Conservation (phyloP, 2,797 vertebrate genomes). For the Ptychobarbus kaznakovi region DNA sequence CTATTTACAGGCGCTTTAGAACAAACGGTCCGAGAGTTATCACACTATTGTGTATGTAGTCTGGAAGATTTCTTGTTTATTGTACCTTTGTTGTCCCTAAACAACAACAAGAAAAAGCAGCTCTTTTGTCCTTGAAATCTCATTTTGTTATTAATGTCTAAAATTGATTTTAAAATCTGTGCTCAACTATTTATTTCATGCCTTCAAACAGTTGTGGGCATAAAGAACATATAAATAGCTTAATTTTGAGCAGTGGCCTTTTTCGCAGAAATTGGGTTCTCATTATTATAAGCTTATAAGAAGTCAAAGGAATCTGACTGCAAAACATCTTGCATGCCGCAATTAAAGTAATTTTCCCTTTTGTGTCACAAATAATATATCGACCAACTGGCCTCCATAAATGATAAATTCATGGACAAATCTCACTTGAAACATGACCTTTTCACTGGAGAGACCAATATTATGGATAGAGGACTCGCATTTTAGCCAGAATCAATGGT, state of each 20-base stretch:
- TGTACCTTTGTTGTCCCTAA: neutral
- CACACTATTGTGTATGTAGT: constrained; percentile 10
- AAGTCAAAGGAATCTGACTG: neutral
- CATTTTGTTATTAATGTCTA: constrained; percentile 18
- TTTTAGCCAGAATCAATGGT: neutral
- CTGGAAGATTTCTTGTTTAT: neutral
- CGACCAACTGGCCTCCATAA: neutral
- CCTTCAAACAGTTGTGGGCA: neutral
- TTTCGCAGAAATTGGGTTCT: constrained; percentile 16
- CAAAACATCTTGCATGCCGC: neutral
- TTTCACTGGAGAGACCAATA: neutral
- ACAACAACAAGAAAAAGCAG: neutral
- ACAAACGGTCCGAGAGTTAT: constrained; percentile 15
- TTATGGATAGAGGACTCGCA: neutral
- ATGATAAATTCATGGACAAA: neutral
- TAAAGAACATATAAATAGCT: constrained; percentile 7
- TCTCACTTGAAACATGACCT: neutral
- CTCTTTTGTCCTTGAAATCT: constrained; percentile 17
- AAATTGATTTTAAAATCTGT: neutral
- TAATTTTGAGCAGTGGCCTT: constrained; percentile 1
- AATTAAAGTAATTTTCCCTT: constrained; percentile 22
- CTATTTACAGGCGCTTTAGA: constrained; percentile 13
- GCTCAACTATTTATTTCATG: constrained; percentile 16
- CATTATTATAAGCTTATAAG: constrained; percentile 4
- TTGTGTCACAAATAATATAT: neutral